phyloP scores from a whole-genome alignment of 1,140 invertebrate species.

The Pseudomyrmex gracilis region DNA sequence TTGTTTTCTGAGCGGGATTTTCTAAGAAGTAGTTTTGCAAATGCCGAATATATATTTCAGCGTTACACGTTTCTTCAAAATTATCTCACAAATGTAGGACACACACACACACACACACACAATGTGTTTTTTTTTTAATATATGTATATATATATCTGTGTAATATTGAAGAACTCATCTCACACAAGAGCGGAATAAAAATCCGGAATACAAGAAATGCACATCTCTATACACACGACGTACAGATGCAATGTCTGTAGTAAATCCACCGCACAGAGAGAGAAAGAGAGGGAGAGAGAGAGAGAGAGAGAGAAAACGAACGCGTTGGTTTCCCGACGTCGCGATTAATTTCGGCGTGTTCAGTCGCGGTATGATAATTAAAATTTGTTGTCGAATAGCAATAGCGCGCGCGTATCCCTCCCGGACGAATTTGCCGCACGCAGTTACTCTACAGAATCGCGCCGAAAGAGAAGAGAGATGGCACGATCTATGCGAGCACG shows the following conservation, averaged over 20 bases:
- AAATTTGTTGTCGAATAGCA: constrained; percentile 76
- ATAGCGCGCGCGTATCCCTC: constrained; percentile 40
- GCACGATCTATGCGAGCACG: background rate
- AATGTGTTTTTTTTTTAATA: too few species aligned
- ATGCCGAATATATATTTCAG: background rate
- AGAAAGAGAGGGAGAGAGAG: too few species aligned
- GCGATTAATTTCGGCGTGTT: constrained; percentile 71
- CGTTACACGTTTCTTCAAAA: too few species aligned
- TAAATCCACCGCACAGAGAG: background rate
- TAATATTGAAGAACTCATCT: too few species aligned
- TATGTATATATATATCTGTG: too few species aligned
- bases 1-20: background rate
- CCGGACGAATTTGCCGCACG: background rate
- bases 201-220: too few species aligned
- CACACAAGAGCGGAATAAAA: too few species aligned
- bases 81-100: too few species aligned
- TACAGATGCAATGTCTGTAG: too few species aligned
- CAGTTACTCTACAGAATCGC: background rate
- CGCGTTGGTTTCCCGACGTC: constrained; percentile 44
- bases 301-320: background rate
- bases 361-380: constrained; percentile 74
- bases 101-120: too few species aligned
- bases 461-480: background rate
- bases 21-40: background rate
- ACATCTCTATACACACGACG: too few species aligned